Conservation (phyloP, 2,888 invertebrate species). For the Ctenicera cuprea region DNA sequence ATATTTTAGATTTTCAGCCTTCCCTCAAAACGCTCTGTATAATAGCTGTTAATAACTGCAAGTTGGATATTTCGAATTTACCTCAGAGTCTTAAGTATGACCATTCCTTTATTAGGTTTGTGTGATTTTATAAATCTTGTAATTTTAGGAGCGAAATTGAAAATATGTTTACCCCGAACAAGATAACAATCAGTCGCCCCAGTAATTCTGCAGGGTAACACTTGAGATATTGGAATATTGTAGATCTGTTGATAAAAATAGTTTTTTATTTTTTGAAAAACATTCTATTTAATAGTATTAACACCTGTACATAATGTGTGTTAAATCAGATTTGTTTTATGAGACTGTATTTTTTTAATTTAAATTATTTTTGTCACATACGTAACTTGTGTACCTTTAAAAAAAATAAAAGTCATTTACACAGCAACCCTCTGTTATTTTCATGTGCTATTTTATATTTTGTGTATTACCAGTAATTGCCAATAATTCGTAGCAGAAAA, state of each 20-base stretch:
- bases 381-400: constrained; percentile 19
- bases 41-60: constrained; percentile 79
- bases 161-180: constrained; percentile 83
- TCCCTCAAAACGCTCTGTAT: constrained; percentile 84
- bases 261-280: constrained; percentile 9
- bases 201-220: constrained; percentile 69
- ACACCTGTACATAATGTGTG: constrained; percentile 29
- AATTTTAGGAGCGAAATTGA: constrained; percentile 78
- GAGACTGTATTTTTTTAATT: constrained; percentile 47
- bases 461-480: no score
- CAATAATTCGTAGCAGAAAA: no score
- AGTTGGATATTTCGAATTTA: constrained; percentile 78
- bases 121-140: not conserved
- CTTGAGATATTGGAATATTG: not conserved
- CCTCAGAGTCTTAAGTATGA: constrained; percentile 79
- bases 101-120: not conserved
- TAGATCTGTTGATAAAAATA: constrained; percentile 13
- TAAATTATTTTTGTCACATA: constrained; percentile 38
- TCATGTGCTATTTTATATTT: no score
- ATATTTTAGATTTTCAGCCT: constrained; percentile 87
- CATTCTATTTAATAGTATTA: constrained; percentile 19
- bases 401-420: constrained; percentile 16
- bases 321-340: constrained; percentile 31
- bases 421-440: not conserved
- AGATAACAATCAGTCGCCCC: constrained; percentile 75